Percentiles rank a stretch among this genome's conserved stretches.
Evolutionary conservation across 2,797 vertebrate genomes (phyloP).

Genomic region (Onychomys leucogaster): DNA sequence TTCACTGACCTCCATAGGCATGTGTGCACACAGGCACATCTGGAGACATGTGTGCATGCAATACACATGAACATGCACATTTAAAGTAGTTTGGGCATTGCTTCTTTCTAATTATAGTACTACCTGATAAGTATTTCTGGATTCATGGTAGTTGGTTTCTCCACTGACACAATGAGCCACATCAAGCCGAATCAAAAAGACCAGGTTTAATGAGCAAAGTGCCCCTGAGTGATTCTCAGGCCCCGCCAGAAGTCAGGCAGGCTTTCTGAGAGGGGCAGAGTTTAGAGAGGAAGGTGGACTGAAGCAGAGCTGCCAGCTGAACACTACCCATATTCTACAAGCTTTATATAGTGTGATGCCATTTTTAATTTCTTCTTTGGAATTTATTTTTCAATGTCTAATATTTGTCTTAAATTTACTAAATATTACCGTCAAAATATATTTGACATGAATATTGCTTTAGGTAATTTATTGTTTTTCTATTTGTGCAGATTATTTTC

Average conservation of each 20-base stretch:
- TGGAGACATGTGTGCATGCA: neutral
- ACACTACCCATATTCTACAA: neutral
- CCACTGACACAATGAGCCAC: too few relatives aligned
- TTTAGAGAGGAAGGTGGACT: too few relatives aligned
- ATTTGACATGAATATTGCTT: slow-evolving; percentile 11
- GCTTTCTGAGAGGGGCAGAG: too few relatives aligned
- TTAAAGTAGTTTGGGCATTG: neutral
- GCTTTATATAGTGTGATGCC: neutral
- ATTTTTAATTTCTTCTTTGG: neutral
- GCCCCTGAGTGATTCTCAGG: too few relatives aligned
- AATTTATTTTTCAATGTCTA: slow-evolving; percentile 37
- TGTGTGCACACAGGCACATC: neutral
- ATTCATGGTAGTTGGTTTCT: too few relatives aligned
- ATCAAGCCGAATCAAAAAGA: too few relatives aligned
- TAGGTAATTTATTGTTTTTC: neutral
- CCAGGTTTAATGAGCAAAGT: too few relatives aligned
- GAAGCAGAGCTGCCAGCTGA: too few relatives aligned
- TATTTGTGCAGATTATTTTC: neutral
- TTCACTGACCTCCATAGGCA: neutral
- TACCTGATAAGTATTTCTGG: neutral
- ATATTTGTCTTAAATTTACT: neutral
- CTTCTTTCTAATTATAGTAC: neutral
- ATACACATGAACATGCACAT: neutral
- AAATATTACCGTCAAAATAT: neutral
- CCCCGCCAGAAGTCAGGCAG: too few relatives aligned